Evolutionary conservation across 2,113 vertebrate genomes (phyloP), one percentile per base, ranked within the genome.

Genomic region (Sceloporus tristichus): DNA sequence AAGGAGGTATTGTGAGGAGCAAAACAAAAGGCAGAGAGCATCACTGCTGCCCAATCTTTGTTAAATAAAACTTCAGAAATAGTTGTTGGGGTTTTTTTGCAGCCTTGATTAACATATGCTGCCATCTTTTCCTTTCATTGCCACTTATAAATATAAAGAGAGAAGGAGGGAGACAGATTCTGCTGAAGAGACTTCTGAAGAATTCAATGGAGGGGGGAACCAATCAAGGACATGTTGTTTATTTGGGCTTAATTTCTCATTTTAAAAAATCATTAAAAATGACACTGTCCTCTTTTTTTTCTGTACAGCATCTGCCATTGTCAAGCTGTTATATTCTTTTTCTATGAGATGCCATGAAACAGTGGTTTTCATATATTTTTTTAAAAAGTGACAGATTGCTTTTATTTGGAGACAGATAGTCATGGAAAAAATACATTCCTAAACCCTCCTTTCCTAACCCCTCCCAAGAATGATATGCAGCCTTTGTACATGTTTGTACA

Each of bases 271-370:
- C 29, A 83, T 88, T 88, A 77, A 76, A 88, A 83, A 53, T 27
- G 71, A 76, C 56, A 76, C 8, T 1, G 29, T 68, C 86, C 2
- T 53, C 29, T 34, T 19, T 75, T n/a, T 34, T 48, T 73, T 16
- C 86, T n/a, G 29, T 23, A 21, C n/a, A 68, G 18, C 80, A 53
- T 75, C 71, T 76, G 86, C 73, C 71, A 66, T 82, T 66, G 19
- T 53, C 85, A 86, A 86, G 85, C 80, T 88, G 86, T 82, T 88
- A 48, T 25, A 62, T 85, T 85, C 29, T 65, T 87, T 54, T 48
- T n/a, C 18, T 54, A 65, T 75, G 25, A n/a, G 42, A 29, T 29
- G 62, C 29, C 66, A 48, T 53, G 54, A 82, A 87, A n/a, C 38
- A 9, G 38, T 7, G 53, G 0, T 76, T 92, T 87, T 0, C 4